Percentiles rank a stretch among this genome's conserved stretches.
These are phyloP conservation scores for Kryphioiulus occultus DNA, from an alignment of 2,888 invertebrate genomes.

Conservation along the genomic window DNA sequence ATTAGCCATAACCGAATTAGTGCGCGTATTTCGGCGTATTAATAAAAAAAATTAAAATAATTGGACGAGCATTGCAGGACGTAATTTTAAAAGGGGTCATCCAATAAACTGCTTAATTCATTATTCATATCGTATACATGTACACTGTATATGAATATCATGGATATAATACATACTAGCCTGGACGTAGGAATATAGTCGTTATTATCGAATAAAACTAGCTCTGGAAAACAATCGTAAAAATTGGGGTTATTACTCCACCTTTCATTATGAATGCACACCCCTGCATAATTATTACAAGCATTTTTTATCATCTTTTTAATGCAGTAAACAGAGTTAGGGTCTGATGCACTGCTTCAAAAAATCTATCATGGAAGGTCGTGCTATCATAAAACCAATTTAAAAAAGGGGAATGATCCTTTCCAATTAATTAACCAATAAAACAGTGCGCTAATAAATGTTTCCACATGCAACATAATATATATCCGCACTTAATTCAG, in stretches of 20 bases:
- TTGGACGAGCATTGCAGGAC: not conserved
- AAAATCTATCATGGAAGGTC: not conserved
- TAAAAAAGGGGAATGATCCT: not conserved
- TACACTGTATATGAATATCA: not conserved
- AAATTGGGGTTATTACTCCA: not conserved
- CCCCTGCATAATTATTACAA: slow-evolving; percentile 3
- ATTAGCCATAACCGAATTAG: not conserved
- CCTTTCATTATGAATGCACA: slow-evolving; percentile 22
- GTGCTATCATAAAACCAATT: not conserved
- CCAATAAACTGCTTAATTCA: not conserved
- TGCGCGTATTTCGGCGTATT: not conserved
- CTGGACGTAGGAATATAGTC: not conserved
- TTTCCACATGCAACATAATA: not conserved
- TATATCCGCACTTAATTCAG: not conserved
- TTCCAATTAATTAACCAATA: slow-evolving; percentile 12
- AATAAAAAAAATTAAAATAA: not conserved
- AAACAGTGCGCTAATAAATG: not conserved
- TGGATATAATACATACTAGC: no score
- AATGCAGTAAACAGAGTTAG: not conserved
- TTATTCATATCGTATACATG: not conserved
- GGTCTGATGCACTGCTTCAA: slow-evolving; percentile 26
- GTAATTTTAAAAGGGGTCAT: not conserved
- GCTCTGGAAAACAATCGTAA: slow-evolving; percentile 35
- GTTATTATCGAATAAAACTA: not conserved
- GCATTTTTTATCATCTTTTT: not conserved